Percentiles rank a stretch among this genome's conserved stretches.
Conservation (phyloP, 2,797 vertebrate species). For the Tangara arthus region DNA sequence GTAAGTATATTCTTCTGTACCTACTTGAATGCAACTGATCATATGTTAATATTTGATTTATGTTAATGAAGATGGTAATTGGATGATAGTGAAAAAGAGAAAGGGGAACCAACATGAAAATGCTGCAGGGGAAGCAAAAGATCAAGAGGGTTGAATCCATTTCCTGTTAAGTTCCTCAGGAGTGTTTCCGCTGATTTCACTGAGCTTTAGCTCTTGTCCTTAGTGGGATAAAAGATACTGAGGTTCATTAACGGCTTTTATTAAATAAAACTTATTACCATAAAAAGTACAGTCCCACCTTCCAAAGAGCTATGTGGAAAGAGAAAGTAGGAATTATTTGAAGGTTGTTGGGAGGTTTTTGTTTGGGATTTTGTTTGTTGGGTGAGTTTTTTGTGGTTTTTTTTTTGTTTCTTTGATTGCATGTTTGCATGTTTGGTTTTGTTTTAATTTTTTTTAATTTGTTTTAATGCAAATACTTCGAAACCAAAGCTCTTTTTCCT, state of each 20-base stretch:
- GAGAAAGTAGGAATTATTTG: not conserved
- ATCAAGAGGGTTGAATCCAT: not conserved
- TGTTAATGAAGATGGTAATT: not conserved
- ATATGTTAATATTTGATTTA: conserved; percentile 1
- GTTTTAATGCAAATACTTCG: not conserved
- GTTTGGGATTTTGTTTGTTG: not conserved
- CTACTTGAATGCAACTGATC: not conserved
- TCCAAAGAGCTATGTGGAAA: not conserved
- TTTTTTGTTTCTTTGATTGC: not conserved
- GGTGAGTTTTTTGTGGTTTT: rapidly evolving
- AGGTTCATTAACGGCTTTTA: not conserved
- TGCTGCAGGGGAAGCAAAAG: not conserved
- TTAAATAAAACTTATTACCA: not conserved
- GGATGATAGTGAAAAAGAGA: not conserved
- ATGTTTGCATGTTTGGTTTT: not conserved
- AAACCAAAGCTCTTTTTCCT: not conserved
- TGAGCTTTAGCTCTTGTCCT: not conserved
- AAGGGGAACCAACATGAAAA: not conserved
- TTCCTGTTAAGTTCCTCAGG: not conserved
- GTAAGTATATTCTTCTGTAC: not conserved
- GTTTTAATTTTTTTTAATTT: not conserved
- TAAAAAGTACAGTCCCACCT: not conserved
- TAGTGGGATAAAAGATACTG: not conserved
- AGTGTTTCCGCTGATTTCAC: not conserved
- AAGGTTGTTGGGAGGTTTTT: rapidly evolving